Percentiles rank a stretch among this genome's conserved stretches.
phyloP scores from a whole-genome alignment of 1,140 invertebrate species.

The Triops longicaudatus region DNA sequence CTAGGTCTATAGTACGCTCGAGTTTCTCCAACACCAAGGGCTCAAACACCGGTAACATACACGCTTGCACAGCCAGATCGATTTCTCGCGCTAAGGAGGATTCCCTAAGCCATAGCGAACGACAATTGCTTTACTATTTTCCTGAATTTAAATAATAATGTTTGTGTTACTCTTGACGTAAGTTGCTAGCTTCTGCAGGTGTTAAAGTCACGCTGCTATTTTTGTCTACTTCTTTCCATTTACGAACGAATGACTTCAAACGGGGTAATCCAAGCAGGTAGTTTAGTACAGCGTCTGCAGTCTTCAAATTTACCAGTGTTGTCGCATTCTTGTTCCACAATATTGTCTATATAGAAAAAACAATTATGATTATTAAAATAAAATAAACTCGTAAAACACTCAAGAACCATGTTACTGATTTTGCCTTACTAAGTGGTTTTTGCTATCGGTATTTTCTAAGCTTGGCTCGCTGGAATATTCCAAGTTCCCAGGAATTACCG shows the following conservation, averaged over 20 bases:
- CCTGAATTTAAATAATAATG: neutral
- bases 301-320: constrained; percentile 57
- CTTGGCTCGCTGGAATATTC: neutral
- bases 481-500: constrained; percentile 41
- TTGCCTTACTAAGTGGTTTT: neutral
- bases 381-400: constrained; percentile 6
- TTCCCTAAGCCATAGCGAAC: constrained; percentile 47
- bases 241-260: constrained; percentile 60
- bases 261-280: constrained; percentile 65
- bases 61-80: constrained; percentile 66
- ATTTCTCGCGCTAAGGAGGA: constrained; percentile 72
- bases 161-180: constrained; percentile 51
- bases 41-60: constrained; percentile 76
- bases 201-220: constrained; percentile 57
- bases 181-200: constrained; percentile 61
- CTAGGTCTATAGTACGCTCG: constrained; percentile 63
- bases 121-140: constrained; percentile 26
- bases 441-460: neutral
- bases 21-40: constrained; percentile 71
- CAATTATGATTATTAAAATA: constrained; percentile 16
- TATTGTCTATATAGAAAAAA: constrained; percentile 44
- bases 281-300: constrained; percentile 67
- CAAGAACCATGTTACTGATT: neutral
- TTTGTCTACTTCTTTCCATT: constrained; percentile 57
- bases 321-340: constrained; percentile 51